Evolutionary conservation across 2,113 vertebrate species (phyloP), one percentile per base, ranked within the genome.

Genomic region (Pituophis catenifer): DNA sequence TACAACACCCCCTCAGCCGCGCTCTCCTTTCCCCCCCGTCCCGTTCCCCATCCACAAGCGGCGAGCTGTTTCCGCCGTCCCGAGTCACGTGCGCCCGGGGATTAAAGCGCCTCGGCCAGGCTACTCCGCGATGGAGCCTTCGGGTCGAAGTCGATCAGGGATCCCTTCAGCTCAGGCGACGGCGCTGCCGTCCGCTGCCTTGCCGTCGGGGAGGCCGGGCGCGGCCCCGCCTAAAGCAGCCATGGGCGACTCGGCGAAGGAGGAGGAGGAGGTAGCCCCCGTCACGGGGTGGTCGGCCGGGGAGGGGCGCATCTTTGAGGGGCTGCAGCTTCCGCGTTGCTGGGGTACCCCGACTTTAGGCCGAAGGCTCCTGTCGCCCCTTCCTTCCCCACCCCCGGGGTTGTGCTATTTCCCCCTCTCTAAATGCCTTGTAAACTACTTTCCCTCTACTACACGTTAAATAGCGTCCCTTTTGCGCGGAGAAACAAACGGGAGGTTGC

Each of bases 201-300:
- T n/a, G 5, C 81, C 26, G 81, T 48, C 85, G 44, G 29, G 8
- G 23, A 29, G 58, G 8, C 13, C 9, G 15, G 89, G 1, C 58
- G 38, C 4, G 19, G 17, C 55, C 90, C 5, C 90, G 65, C 50
- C 50, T n/a, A 52, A 24, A 65, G 17, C 50, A 54, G 52, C 90
- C 55, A 65, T 92, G 91, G 26, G 86, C 29, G 57, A 65, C 57
- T 93, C 93, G 92, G 91, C 94, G 94, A 91, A 86, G 90, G 88
- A 92, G 70, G 59, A 59, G 23, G 94, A 62, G 59, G 94, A 93
- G 96, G 75, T 81, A 90, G 94, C 93, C 24, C 88, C 23, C 91
- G 91, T 88, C 52, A 38, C 15, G 62, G 50, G 89, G 38, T 48
- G 9, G 21, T 7, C 3, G 50, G 12, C 65, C 12, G 0, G 54